These are phyloP conservation scores for Pelecanus crispus DNA, from an alignment of 2,113 vertebrate species.

Conservation along the genomic window DNA sequence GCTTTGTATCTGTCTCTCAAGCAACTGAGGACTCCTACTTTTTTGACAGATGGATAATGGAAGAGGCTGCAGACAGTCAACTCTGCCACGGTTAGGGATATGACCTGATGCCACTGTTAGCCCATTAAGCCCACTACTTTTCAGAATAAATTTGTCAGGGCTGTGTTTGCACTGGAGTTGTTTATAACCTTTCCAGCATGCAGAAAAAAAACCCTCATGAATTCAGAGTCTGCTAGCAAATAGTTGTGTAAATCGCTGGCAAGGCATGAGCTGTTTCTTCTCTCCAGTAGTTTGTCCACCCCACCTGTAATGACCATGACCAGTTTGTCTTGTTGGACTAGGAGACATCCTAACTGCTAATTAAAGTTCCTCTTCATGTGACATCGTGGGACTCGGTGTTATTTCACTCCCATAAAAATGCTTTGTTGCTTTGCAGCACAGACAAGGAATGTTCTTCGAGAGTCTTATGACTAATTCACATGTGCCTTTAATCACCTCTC, in stretches of 20 bases:
- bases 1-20: background rate
- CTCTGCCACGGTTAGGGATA: background rate
- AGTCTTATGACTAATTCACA: background rate
- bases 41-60: background rate
- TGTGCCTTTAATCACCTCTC: constrained; percentile 7
- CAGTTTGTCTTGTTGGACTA: background rate
- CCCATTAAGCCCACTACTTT: background rate
- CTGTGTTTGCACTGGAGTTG: background rate
- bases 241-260: background rate
- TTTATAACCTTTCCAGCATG: background rate
- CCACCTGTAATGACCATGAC: background rate
- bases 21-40: background rate
- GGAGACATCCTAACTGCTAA: background rate
- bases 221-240: background rate
- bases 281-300: background rate
- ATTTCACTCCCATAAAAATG: background rate
- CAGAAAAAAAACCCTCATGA: background rate
- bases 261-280: background rate
- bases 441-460: background rate
- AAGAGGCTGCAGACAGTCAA: background rate
- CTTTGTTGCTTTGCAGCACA: background rate
- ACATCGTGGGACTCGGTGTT: background rate
- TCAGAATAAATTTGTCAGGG: constrained; percentile 38
- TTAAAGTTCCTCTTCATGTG: background rate
- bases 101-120: background rate